A percentile compares a stretch with the other conserved stretches of the same genome.
phyloP scores from a whole-genome alignment of 2,113 vertebrate genomes.

The Lampris incognitus region DNA sequence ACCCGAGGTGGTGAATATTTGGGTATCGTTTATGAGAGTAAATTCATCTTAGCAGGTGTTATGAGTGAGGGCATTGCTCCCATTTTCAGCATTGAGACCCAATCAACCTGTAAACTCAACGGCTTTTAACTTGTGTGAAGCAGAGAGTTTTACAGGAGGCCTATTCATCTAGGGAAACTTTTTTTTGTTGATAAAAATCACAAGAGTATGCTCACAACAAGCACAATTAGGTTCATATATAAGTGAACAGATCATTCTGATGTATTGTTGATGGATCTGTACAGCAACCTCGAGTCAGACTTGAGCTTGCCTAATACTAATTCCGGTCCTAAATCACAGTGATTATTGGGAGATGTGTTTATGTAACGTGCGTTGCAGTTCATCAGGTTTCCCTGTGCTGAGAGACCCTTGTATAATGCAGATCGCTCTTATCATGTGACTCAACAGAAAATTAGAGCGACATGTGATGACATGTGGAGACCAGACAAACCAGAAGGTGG shows the following conservation, averaged over 20 bases:
- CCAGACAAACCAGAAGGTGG: constrained; percentile 12
- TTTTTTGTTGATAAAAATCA: not conserved
- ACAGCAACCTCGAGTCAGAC: constrained; percentile 31
- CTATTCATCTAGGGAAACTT: not conserved
- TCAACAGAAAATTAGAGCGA: constrained; percentile 32
- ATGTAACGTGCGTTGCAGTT: constrained; percentile 30
- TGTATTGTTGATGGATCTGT: constrained; percentile 21
- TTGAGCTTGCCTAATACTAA: constrained; percentile 50
- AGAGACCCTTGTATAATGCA: constrained; percentile 33
- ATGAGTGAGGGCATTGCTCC: constrained; percentile 36
- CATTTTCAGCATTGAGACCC: not conserved
- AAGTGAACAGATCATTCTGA: constrained; percentile 5
- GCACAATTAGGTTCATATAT: not conserved
- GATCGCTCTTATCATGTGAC: constrained; percentile 31
- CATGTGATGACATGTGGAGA: constrained; percentile 61
- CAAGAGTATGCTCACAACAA: constrained; percentile 1
- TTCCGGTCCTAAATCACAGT: constrained; percentile 23
- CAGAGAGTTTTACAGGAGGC: not conserved
- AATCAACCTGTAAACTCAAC: constrained; percentile 20
- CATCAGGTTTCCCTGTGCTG: constrained; percentile 37
- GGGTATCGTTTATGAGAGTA: constrained; percentile 35
- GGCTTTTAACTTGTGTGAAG: constrained; percentile 30
- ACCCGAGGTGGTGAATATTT: constrained; percentile 45
- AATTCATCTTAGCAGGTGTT: constrained; percentile 29
- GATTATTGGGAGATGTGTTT: constrained; percentile 17